A percentile compares a stretch with the other conserved stretches of the same genome.
phyloP scores from a whole-genome alignment of 2,113 vertebrate genomes.

The Forbesichthys agassizii region DNA sequence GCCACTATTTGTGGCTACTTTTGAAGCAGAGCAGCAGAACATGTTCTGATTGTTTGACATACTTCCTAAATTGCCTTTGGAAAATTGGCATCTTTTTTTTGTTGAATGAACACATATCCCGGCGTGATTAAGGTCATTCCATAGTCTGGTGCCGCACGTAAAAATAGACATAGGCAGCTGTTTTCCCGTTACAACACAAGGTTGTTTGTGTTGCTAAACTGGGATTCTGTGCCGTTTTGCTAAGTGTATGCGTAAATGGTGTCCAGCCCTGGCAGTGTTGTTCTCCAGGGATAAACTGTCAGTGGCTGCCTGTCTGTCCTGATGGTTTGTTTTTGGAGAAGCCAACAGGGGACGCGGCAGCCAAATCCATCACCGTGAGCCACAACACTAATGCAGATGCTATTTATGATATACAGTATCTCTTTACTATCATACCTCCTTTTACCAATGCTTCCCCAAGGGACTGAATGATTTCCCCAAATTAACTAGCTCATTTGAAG shows the following conservation, averaged over 20 bases:
- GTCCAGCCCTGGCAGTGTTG: slow-evolving; percentile 17
- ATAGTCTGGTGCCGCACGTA: neutral
- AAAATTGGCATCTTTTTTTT: too few relatives aligned
- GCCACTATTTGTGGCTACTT: slow-evolving; percentile 8
- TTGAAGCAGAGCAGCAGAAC: neutral
- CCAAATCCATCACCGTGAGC: slow-evolving; percentile 39
- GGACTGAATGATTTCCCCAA: slow-evolving; percentile 25
- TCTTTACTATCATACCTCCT: neutral
- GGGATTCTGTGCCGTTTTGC: slow-evolving; percentile 25
- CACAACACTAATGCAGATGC: slow-evolving; percentile 31
- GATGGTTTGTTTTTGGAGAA: slow-evolving; percentile 38
- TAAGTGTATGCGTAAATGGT: slow-evolving; percentile 34
- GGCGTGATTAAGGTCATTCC: neutral
- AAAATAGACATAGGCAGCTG: neutral
- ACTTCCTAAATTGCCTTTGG: neutral
- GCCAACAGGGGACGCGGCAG: slow-evolving; percentile 29
- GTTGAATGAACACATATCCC: neutral
- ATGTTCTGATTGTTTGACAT: neutral
- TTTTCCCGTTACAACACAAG: neutral
- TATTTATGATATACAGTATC: neutral
- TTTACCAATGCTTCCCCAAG: slow-evolving; percentile 10
- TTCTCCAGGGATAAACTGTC: slow-evolving; percentile 38
- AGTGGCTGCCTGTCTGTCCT: slow-evolving; percentile 32
- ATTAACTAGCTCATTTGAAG: slow-evolving; percentile 37
- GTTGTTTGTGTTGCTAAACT: slow-evolving; percentile 3